These are phyloP conservation scores for Octomys mimax DNA, from an alignment of 2,797 vertebrate genomes.

Conservation along the genomic window DNA sequence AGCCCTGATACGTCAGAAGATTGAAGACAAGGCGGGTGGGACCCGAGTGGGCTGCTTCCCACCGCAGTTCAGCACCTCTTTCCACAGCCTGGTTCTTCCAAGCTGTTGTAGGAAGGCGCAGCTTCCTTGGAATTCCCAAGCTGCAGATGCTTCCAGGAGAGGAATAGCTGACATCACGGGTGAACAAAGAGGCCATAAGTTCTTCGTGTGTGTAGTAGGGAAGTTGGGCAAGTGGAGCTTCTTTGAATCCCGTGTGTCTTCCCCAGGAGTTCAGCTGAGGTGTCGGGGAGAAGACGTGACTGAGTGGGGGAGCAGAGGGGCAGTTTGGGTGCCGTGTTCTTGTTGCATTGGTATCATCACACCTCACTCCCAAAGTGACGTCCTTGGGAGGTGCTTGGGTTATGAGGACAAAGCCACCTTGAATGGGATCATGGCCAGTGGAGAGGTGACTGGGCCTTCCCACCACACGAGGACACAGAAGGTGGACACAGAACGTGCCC, in stretches of 20 bases:
- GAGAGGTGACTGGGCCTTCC: not conserved
- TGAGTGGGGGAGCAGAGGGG: not conserved
- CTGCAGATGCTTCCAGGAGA: conserved; percentile 28
- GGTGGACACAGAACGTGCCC: not conserved
- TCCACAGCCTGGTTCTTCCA: not conserved
- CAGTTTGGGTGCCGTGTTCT: not conserved
- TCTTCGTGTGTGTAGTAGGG: not conserved
- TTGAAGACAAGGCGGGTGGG: not conserved
- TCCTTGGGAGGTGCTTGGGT: not conserved
- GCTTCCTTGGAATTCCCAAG: conserved; percentile 55
- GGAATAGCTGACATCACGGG: conserved; percentile 43
- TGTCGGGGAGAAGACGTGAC: not conserved
- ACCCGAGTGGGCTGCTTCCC: not conserved
- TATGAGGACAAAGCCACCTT: not conserved
- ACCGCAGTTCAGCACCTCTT: not conserved
- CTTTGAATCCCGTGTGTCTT: conserved; percentile 7
- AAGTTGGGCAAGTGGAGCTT: not conserved
- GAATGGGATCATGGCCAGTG: not conserved
- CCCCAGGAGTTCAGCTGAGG: not conserved
- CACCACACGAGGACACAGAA: not conserved
- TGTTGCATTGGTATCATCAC: not conserved
- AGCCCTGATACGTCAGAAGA: not conserved
- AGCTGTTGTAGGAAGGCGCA: not conserved
- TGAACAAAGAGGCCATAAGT: conserved; percentile 28
- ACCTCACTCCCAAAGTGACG: not conserved